Evolutionary conservation across 2,113 vertebrate genomes (phyloP).

Genomic region (Stercorarius parasiticus): DNA sequence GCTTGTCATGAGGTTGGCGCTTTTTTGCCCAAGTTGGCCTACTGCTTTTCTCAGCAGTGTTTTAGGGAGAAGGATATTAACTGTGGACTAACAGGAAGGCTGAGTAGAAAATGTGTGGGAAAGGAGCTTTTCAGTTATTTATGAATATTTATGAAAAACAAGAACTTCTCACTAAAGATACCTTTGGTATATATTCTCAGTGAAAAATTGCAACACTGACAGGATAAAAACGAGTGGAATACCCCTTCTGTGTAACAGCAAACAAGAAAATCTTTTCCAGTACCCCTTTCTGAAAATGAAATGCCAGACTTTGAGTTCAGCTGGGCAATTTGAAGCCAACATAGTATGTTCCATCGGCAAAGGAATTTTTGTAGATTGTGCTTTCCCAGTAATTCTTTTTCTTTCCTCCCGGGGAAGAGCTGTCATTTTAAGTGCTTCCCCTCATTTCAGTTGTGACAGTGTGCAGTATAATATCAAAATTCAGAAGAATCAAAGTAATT

Average conservation of each 20-base stretch:
- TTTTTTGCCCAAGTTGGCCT: not conserved
- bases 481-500: not conserved
- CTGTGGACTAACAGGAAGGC: not conserved
- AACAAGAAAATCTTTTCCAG: not conserved
- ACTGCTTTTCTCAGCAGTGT: not conserved
- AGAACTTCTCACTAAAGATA: not conserved
- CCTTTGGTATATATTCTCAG: not conserved
- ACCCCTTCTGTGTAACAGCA: not conserved
- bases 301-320: not conserved
- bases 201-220: not conserved
- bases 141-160: not conserved
- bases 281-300: not conserved
- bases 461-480: not conserved
- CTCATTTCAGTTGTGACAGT: not conserved
- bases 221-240: not conserved
- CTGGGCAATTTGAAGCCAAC: not conserved
- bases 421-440: not conserved
- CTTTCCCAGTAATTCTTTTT: not conserved
- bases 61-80: not conserved
- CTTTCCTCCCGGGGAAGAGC: not conserved
- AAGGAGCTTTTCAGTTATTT: not conserved
- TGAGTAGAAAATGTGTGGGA: not conserved
- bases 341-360: not conserved
- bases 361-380: not conserved
- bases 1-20: not conserved